Conservation (phyloP, 1,140 invertebrate species). For the Hyphantria cunea region DNA sequence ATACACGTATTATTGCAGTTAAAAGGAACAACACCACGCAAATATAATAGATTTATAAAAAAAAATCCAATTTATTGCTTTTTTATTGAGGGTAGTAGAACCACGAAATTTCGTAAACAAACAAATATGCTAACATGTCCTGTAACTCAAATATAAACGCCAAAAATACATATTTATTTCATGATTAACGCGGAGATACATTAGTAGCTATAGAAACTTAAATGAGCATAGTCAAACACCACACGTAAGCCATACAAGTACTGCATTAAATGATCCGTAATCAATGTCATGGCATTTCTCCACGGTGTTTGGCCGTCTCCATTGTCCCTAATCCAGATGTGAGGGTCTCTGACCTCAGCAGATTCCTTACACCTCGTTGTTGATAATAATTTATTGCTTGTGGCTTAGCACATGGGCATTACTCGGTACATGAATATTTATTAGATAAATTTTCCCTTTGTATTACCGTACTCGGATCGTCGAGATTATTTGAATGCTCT, state of each 20-base stretch:
- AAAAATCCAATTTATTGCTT: no score
- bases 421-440: conserved; percentile 21
- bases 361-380: conserved; percentile 25
- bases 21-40: no score
- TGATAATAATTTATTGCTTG: conserved; percentile 30
- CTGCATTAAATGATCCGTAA: conserved; percentile 14
- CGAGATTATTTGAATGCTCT: background rate
- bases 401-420: conserved; percentile 17
- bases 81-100: no score
- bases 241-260: background rate
- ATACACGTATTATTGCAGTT: no score
- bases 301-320: conserved; percentile 8
- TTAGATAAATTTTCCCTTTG: conserved; percentile 17
- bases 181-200: no score
- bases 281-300: conserved; percentile 18
- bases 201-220: no score
- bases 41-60: no score
- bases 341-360: conserved; percentile 11
- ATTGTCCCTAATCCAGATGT: conserved; percentile 30
- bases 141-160: no score
- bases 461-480: background rate
- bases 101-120: no score
- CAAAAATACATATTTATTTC: no score
- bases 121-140: no score
- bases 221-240: no score